Percentiles rank a stretch among this genome's conserved stretches.
Evolutionary conservation across 2,113 vertebrate genomes (phyloP).

Genomic region (Muntiacus muntjak): DNA sequence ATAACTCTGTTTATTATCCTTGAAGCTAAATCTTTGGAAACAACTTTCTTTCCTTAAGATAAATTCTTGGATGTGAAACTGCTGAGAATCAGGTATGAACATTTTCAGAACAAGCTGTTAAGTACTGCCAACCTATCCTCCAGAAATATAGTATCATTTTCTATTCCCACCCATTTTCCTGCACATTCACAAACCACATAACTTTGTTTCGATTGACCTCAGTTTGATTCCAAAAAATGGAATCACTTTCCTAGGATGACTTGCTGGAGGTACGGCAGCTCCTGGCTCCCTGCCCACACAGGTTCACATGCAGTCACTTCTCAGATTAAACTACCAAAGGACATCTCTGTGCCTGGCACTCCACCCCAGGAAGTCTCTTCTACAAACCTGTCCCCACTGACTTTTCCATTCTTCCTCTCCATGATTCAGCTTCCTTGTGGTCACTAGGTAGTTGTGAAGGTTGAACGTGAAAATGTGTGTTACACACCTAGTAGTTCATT

Average conservation of each 20-base stretch:
- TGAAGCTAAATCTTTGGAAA: background rate
- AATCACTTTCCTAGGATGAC: background rate
- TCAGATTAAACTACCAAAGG: background rate
- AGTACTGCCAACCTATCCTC: background rate
- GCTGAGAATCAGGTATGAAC: background rate
- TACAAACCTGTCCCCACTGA: background rate
- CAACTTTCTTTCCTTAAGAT: background rate
- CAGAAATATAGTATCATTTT: background rate
- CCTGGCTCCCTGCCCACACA: rapidly evolving
- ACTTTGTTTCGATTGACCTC: background rate
- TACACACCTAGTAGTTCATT: no score
- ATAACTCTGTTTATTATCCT: background rate
- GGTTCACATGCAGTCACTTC: rapidly evolving
- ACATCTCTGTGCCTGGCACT: background rate
- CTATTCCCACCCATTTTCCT: background rate
- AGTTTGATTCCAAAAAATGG: background rate
- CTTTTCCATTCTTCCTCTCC: background rate
- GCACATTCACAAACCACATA: background rate
- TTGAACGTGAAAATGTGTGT: background rate
- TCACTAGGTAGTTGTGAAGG: rapidly evolving
- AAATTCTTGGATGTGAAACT: background rate
- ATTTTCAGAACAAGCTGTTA: background rate
- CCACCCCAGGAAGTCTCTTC: background rate
- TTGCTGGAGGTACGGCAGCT: no score
- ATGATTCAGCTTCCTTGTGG: background rate